Percentiles rank a stretch among this genome's conserved stretches.
Evolutionary conservation across 2,888 invertebrate genomes (phyloP).

Genomic region (Altica lythri): DNA sequence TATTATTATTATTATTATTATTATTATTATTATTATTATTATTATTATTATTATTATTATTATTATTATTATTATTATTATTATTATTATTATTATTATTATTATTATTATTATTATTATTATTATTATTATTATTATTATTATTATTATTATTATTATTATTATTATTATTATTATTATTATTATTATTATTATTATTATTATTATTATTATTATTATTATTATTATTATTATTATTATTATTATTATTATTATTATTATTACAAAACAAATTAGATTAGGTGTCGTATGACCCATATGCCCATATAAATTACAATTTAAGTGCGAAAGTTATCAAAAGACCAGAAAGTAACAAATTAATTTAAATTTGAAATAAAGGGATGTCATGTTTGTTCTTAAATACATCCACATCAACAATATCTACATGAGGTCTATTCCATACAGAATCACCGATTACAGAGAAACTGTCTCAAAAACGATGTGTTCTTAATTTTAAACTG

Average conservation of each 20-base stretch:
- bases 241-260: background rate
- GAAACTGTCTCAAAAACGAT: too few relatives aligned
- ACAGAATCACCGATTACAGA: too few relatives aligned
- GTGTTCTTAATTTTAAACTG: too few relatives aligned
- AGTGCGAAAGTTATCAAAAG: too few relatives aligned
- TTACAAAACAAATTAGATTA: background rate
- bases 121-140: background rate
- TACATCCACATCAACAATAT: too few relatives aligned
- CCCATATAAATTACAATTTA: too few relatives aligned
- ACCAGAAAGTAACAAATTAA: too few relatives aligned
- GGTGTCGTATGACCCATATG: too few relatives aligned
- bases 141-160: background rate
- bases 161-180: background rate
- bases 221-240: background rate
- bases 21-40: background rate
- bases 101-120: background rate
- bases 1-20: background rate
- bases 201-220: background rate
- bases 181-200: background rate
- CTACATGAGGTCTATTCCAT: too few relatives aligned
- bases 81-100: background rate
- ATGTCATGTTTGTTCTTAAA: too few relatives aligned
- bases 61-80: background rate
- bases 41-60: background rate
- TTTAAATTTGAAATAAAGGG: too few relatives aligned